phyloP scores from a whole-genome alignment of 1,140 invertebrate species.

The Gryon sp. region DNA sequence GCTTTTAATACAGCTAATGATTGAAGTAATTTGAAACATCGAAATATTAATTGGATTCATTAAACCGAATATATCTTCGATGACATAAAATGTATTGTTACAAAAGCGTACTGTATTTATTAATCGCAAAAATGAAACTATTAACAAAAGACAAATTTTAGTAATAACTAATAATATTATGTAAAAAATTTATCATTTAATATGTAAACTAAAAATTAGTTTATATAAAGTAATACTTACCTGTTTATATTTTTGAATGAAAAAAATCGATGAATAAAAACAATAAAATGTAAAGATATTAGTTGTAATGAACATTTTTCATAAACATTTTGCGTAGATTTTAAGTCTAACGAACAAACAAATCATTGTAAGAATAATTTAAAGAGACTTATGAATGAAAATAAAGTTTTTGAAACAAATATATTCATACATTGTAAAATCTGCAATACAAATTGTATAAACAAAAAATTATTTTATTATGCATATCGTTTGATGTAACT shows the following conservation, averaged over 20 bases:
- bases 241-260: conserved; percentile 49
- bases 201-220: conserved; percentile 28
- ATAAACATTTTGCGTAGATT: conserved; percentile 2
- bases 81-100: no score
- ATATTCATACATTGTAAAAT: neutral
- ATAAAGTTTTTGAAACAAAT: neutral
- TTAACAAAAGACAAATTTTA: neutral
- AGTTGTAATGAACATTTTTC: conserved; percentile 29
- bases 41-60: no score
- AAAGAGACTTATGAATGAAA: no score
- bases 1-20: no score
- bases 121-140: conserved; percentile 14
- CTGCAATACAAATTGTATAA: neutral
- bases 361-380: no score
- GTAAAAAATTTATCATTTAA: conserved; percentile 21
- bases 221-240: conserved; percentile 34
- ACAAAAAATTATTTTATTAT: neutral
- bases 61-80: neutral
- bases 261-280: conserved; percentile 34
- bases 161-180: conserved; percentile 11
- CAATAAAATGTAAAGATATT: conserved; percentile 32
- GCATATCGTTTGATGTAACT: no score
- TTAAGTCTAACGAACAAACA: conserved; percentile 18
- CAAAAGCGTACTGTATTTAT: conserved; percentile 15
- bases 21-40: no score